Conservation (phyloP, 2,113 vertebrate species). For the Pluvianellus socialis region DNA sequence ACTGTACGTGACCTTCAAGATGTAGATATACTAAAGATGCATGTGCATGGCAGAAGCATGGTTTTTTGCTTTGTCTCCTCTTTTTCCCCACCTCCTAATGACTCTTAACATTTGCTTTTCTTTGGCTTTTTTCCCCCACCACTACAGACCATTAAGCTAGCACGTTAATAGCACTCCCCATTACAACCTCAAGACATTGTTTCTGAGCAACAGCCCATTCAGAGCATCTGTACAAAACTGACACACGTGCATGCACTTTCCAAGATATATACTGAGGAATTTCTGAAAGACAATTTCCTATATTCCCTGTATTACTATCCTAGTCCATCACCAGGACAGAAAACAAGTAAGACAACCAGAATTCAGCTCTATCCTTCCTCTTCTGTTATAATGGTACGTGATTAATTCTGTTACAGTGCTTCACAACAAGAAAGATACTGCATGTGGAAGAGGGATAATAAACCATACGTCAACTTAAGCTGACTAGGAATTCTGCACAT, state of each 20-base stretch:
- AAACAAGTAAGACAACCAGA: background rate
- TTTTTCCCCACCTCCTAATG: rapidly evolving
- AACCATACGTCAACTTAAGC: background rate
- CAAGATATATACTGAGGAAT: background rate
- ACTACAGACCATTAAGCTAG: background rate
- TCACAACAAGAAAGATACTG: background rate
- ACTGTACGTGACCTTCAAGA: background rate
- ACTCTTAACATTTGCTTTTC: background rate
- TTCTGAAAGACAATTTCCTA: background rate
- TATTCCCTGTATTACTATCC: background rate
- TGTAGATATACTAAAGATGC: background rate
- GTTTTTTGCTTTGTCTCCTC: background rate
- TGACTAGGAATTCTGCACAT: background rate
- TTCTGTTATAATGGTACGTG: background rate
- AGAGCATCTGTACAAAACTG: background rate
- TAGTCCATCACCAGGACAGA: background rate
- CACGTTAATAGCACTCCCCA: background rate
- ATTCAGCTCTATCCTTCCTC: background rate
- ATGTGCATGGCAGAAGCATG: background rate
- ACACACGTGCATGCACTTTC: background rate
- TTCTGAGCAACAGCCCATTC: background rate
- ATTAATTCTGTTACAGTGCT: background rate
- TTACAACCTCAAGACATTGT: background rate
- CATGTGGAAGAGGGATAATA: background rate
- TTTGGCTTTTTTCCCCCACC: background rate